Conservation (phyloP, 2,888 invertebrate species). For the Pterostichus madidus region DNA sequence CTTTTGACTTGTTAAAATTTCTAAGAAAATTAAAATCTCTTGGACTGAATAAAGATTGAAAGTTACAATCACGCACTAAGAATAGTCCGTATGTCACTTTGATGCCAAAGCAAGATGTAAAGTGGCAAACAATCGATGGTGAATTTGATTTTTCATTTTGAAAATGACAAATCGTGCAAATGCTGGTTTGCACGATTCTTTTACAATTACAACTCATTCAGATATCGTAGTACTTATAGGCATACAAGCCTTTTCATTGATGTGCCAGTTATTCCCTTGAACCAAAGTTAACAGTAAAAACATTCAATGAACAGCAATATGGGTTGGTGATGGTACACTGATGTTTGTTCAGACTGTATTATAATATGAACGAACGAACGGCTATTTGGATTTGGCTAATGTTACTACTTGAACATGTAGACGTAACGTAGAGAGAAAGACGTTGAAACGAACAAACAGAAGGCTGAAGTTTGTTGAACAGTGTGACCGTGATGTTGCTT, state of each 20-base stretch:
- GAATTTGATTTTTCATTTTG: constrained; percentile 51
- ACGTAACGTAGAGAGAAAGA: constrained; percentile 4
- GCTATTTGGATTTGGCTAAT: constrained; percentile 16
- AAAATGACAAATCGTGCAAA: constrained; percentile 52
- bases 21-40: constrained; percentile 14
- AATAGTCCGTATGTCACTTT: constrained; percentile 46
- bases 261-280: constrained; percentile 60
- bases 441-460: constrained; percentile 12
- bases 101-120: constrained; percentile 63
- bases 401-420: constrained; percentile 27
- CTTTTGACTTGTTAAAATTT: constrained; percentile 12
- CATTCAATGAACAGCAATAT: constrained; percentile 62
- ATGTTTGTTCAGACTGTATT: constrained; percentile 10
- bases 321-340: constrained; percentile 26
- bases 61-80: constrained; percentile 16
- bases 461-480: constrained; percentile 1
- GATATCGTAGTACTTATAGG: constrained; percentile 64
- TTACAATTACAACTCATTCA: constrained; percentile 63
- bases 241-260: constrained; percentile 56
- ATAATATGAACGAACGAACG: background rate
- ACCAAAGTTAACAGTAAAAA: constrained; percentile 48
- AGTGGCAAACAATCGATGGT: constrained; percentile 56
- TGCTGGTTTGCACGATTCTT: constrained; percentile 37
- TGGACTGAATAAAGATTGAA: constrained; percentile 17
- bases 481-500: constrained; percentile 8